Base-by-base conservation (phyloP, 2,888 invertebrate species). In the Hipparchia sbordonii region DNA sequence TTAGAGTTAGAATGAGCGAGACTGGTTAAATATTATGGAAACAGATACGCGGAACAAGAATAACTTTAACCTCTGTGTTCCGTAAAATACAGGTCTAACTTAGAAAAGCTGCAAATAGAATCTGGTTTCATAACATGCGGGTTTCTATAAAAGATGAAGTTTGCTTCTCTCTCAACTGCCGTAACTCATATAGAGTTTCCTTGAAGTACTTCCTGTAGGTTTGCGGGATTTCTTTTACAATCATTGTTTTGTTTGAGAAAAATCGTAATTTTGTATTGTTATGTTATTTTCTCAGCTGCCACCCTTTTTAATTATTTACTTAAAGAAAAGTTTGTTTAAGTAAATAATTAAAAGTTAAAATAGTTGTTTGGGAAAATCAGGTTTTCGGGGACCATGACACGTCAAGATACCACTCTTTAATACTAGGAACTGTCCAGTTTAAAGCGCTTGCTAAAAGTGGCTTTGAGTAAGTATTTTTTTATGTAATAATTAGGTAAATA, bases 31-130 rank as follows among this genome's bases (percentile, higher is more conserved):
- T 13, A 45, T 2, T 2, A 7, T 61, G 12, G 12, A 46, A 45
- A n/a, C 7, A 61, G 8, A 61, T 51, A 63, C 10, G 51, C 13
- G 6, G 1, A 63, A 23, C 63, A 33, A 52, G 33, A 65, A 65
- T 33, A 65, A 65, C 23, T 65, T 52, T 51, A 23, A 33, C n/a
- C 6, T 7, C 8, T n/a, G n/a, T 13, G 46, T 46, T 46, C 48
- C 39, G 10, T 61, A 45, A 61, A 45, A 61, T 61, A 61, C 46
- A 61, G 45, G 12, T 45, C 61, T n/a, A 61, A 61, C 45, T 61
- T 65, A 65, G 63, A 23, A 65, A 65, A 65, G 63, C 48, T 62
- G 23, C 51, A 65, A 52, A 65, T 65, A 65, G 63, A 65, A 51
- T 52, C 51, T 65, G n/a, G 51, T 65, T 65, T 33, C 51, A 65